Conservation (phyloP, 2,888 invertebrate species). For the Sarcophaga variegata region DNA sequence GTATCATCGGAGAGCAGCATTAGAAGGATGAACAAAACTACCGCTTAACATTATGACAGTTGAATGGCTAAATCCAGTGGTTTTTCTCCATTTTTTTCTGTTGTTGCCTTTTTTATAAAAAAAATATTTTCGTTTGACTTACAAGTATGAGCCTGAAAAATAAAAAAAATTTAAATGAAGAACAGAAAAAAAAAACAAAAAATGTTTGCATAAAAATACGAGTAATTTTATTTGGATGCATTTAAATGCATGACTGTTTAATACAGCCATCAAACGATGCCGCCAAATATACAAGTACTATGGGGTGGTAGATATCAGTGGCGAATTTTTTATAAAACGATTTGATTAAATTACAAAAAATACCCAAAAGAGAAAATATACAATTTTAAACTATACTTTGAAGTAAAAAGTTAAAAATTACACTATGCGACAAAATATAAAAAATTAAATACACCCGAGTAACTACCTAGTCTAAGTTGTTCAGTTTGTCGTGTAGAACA, state of each 20-base stretch:
- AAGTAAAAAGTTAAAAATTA: background rate
- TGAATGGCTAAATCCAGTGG: conserved; percentile 38
- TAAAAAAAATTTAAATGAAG: background rate
- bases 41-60: conserved; percentile 44
- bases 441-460: no score
- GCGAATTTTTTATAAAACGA: background rate
- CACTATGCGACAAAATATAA: no score
- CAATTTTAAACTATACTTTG: no score
- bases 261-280: conserved; percentile 15
- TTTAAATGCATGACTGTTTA: conserved; percentile 43
- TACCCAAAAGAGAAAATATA: no score
- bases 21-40: conserved; percentile 9
- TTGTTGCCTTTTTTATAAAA: conserved; percentile 5
- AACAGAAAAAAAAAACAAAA: no score
- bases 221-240: conserved; percentile 30
- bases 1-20: background rate
- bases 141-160: background rate
- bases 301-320: background rate
- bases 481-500: no score
- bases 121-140: conserved; percentile 17
- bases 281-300: conserved; percentile 7
- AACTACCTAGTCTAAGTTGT: no score
- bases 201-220: background rate
- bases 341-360: background rate
- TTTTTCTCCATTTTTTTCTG: background rate